Percentiles rank a stretch among this genome's conserved stretches.
phyloP scores from a whole-genome alignment of 2,113 vertebrate genomes.

The Aldabrachelys gigantea region DNA sequence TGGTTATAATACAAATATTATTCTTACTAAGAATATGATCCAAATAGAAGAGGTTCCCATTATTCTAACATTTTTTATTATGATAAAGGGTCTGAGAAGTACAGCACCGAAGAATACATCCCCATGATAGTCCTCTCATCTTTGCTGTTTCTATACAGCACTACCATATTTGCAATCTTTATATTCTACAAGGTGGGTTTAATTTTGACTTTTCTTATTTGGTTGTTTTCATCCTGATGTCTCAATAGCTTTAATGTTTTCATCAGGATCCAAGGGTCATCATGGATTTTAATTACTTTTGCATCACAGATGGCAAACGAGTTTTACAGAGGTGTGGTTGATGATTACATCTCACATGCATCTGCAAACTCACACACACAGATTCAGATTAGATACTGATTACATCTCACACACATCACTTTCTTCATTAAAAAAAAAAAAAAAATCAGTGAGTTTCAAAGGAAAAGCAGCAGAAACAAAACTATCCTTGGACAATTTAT shows the following conservation, averaged over 20 bases:
- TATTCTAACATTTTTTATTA: slow-evolving; percentile 43
- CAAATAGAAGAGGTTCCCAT: not conserved
- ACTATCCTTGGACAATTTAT: not conserved
- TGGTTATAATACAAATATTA: not conserved
- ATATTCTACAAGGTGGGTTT: slow-evolving; percentile 65
- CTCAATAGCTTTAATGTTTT: not conserved
- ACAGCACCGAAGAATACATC: not conserved
- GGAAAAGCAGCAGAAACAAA: not conserved
- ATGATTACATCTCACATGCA: not conserved
- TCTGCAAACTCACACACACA: not conserved
- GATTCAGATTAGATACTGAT: not conserved
- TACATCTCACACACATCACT: not conserved
- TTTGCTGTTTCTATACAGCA: slow-evolving; percentile 71
- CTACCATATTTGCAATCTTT: slow-evolving; percentile 32
- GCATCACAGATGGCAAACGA: not conserved
- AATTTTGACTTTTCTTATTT: not conserved
- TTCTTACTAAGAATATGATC: not conserved
- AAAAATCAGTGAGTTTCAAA: too few species aligned
- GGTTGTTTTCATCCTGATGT: not conserved
- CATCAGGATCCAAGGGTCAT: not conserved
- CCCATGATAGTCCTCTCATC: slow-evolving; percentile 21
- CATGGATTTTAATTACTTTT: not conserved
- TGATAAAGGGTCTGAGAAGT: slow-evolving; percentile 26
- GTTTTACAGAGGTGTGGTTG: not conserved
- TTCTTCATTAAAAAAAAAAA: too few species aligned